Conservation (phyloP, 2,797 vertebrate genomes). For the Geotrypetes seraphini region DNA sequence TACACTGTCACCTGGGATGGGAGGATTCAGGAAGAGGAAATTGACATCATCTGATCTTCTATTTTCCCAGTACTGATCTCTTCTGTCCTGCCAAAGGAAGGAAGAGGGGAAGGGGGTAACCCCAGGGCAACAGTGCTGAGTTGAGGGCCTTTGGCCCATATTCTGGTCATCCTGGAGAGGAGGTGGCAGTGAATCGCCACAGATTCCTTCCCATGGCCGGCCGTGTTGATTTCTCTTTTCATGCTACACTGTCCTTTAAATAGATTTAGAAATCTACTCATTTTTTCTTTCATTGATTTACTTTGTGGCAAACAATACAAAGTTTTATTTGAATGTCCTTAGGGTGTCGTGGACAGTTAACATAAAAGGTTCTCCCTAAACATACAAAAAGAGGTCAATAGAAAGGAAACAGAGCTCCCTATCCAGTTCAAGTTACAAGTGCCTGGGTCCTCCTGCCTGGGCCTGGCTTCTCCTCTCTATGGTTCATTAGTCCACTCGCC, state of each 20-base stretch:
- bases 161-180: slow-evolving; percentile 1
- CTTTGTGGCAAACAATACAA: slow-evolving; percentile 12
- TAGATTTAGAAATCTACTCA: slow-evolving; percentile 16
- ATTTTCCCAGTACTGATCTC: no score
- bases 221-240: background rate
- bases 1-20: no score
- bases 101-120: no score
- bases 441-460: no score
- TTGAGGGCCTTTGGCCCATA: no score
- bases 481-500: no score
- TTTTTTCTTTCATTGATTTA: slow-evolving; percentile 24
- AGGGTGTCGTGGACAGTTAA: background rate
- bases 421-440: no score
- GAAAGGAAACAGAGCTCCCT: slow-evolving; percentile 33
- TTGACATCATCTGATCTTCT: no score
- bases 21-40: no score
- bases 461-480: no score
- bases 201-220: background rate
- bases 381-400: background rate
- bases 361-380: background rate
- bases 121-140: no score
- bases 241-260: slow-evolving; percentile 24
- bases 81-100: no score
- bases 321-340: slow-evolving; percentile 15
- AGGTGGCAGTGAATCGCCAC: slow-evolving; percentile 1